phyloP scores from a whole-genome alignment of 2,888 invertebrate genomes.

The Podabrus alpinus region DNA sequence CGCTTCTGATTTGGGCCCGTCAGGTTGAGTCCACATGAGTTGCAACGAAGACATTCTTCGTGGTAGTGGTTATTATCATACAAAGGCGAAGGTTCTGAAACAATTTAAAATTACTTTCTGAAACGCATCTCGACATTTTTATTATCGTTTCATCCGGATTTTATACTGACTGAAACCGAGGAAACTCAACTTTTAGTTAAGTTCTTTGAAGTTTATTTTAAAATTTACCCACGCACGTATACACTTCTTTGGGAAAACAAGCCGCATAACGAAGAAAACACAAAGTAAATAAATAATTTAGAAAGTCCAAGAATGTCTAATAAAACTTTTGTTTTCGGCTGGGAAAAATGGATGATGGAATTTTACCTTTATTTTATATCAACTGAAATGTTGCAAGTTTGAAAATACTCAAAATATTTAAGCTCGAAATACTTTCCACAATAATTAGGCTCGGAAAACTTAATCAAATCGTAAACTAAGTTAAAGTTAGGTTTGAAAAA shows the following conservation, averaged over 20 bases:
- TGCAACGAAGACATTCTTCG: conserved; percentile 96
- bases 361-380: not conserved
- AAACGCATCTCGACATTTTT: not conserved
- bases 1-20: conserved; percentile 83
- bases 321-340: not conserved
- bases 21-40: conserved; percentile 91
- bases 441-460: not conserved
- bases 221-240: not conserved
- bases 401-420: not conserved
- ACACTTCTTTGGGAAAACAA: not conserved
- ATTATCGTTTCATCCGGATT: not conserved
- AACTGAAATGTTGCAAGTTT: not conserved
- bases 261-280: not conserved
- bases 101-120: conserved; percentile 12
- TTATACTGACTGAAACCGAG: not conserved
- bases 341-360: not conserved
- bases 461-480: not conserved
- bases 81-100: conserved; percentile 85
- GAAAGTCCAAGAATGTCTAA: not conserved
- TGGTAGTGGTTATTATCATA: conserved; percentile 96
- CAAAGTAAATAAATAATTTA: not conserved
- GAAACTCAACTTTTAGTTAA: not conserved
- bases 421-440: not conserved
- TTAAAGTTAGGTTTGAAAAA: not conserved
- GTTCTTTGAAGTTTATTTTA: not conserved